Percentiles rank a stretch among this genome's conserved stretches.
These are phyloP conservation scores for Philaethria dido DNA, from an alignment of 2,888 invertebrate genomes.

Conservation along the genomic window DNA sequence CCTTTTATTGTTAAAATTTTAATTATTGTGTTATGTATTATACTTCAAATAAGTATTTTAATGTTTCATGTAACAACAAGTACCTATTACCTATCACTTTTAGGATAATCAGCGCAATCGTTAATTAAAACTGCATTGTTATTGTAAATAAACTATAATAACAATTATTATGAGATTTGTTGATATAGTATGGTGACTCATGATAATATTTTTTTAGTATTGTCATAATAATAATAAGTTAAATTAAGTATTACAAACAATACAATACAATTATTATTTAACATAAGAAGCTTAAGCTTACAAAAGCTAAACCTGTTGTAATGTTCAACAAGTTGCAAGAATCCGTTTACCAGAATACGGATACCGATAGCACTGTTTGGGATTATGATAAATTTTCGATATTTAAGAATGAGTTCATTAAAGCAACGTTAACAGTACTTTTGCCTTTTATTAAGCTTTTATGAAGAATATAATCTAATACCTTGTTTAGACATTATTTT, in stretches of 20 bases:
- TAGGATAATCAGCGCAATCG: neutral
- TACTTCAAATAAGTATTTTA: no score
- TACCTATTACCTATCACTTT: no score
- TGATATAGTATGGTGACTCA: neutral
- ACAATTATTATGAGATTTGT: neutral
- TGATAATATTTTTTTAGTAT: neutral
- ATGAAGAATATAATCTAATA: constrained; percentile 37
- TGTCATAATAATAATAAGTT: neutral
- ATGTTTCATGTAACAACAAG: no score
- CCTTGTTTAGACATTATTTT: constrained; percentile 46
- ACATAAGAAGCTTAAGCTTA: constrained; percentile 29
- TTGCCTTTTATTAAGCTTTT: constrained; percentile 42
- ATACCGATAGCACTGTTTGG: constrained; percentile 22
- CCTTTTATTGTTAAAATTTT: no score
- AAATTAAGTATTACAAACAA: no score
- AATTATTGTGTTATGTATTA: no score
- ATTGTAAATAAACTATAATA: neutral
- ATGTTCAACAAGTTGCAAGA: constrained; percentile 58
- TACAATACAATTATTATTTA: constrained; percentile 19
- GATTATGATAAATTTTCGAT: constrained; percentile 41
- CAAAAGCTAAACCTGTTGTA: constrained; percentile 48
- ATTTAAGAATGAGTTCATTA: constrained; percentile 28
- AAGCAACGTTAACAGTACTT: constrained; percentile 42
- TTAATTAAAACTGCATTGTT: neutral
- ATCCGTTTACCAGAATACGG: constrained; percentile 41